These are phyloP conservation scores for Yoshiicerus persimilis DNA, from an alignment of 1,140 invertebrate genomes.

Conservation along the genomic window DNA sequence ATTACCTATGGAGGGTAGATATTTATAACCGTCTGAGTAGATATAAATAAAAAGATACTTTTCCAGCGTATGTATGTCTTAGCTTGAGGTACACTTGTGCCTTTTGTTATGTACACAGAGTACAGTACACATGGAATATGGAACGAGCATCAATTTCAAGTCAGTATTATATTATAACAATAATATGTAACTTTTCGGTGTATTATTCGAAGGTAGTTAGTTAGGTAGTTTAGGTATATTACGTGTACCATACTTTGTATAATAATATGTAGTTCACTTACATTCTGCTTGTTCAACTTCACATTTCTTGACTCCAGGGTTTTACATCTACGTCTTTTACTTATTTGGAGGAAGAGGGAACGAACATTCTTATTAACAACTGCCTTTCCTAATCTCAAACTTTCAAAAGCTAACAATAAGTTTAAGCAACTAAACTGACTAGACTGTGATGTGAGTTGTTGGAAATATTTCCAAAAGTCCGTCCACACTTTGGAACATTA, in stretches of 20 bases:
- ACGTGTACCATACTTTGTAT: not conserved
- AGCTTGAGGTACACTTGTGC: not conserved
- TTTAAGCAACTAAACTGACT: not conserved
- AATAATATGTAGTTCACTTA: not conserved
- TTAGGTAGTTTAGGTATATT: not conserved
- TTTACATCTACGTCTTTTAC: not conserved
- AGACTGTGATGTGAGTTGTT: not conserved
- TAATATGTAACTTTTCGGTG: not conserved
- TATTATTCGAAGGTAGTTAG: too few species aligned
- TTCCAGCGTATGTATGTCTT: too few species aligned
- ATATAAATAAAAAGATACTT: too few species aligned
- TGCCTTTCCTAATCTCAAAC: not conserved
- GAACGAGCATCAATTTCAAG: too few species aligned
- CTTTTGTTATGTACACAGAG: not conserved
- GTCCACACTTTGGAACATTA: not conserved
- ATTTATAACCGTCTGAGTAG: too few species aligned
- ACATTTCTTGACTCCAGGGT: conserved; percentile 2
- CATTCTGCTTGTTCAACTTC: not conserved
- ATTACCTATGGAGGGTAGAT: too few species aligned
- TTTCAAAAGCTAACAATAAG: conserved; percentile 16
- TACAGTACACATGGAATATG: not conserved
- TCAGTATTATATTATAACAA: not conserved
- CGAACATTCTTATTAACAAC: not conserved
- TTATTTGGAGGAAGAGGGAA: not conserved
- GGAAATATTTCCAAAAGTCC: not conserved